These are phyloP conservation scores for Rhynchopsitta pachyrhyncha DNA, from an alignment of 2,113 vertebrate genomes.

Conservation along the genomic window DNA sequence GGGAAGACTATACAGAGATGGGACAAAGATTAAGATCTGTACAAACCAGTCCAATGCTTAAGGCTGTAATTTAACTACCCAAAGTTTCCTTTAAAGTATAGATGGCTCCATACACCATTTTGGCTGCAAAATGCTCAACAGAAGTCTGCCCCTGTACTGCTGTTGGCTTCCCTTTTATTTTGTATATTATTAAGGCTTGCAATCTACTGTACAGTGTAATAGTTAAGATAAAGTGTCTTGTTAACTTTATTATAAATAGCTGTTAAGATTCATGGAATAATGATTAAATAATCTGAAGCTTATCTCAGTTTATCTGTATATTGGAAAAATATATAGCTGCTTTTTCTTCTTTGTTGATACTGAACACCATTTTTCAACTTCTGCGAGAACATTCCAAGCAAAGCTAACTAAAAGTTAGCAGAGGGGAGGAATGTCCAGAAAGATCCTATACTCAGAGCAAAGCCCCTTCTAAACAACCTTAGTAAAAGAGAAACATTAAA, in stretches of 20 bases:
- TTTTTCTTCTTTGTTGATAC: not conserved
- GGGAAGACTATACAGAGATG: not conserved
- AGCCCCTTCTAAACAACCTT: not conserved
- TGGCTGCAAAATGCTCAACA: not conserved
- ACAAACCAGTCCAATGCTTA: not conserved
- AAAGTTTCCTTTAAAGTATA: not conserved
- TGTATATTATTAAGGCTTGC: not conserved
- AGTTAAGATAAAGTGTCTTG: not conserved
- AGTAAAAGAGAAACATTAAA: not conserved
- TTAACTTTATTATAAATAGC: not conserved
- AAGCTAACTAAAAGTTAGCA: not conserved
- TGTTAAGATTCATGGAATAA: not conserved
- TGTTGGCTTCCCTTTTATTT: not conserved
- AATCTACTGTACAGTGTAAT: not conserved
- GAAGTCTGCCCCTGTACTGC: not conserved
- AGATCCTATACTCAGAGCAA: not conserved
- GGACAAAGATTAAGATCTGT: not conserved
- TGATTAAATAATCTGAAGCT: not conserved
- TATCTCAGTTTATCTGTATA: not conserved
- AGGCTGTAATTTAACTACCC: not conserved
- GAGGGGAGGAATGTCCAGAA: not conserved
- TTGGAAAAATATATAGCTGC: not conserved
- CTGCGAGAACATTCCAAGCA: not conserved
- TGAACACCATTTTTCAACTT: not conserved
- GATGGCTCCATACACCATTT: not conserved